Conservation (phyloP, 2,797 vertebrate genomes). For the Epinephelus malabaricus region DNA sequence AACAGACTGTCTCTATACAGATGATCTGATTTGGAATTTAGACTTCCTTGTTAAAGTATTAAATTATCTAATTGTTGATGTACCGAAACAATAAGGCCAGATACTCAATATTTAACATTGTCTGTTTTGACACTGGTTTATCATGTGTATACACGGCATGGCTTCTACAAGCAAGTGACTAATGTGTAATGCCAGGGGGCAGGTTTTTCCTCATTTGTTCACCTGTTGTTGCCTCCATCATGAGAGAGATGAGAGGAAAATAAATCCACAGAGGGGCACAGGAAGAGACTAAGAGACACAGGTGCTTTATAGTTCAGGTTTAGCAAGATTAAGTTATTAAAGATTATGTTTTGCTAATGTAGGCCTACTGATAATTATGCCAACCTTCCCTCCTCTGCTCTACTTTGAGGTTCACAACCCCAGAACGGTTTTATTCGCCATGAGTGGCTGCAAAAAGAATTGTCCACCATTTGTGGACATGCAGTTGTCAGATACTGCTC, state of each 20-base stretch:
- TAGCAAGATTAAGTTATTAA: constrained; percentile 7
- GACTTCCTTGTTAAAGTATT: constrained; percentile 3
- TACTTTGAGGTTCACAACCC: not conserved
- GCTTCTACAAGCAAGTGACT: not conserved
- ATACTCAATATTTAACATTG: not conserved
- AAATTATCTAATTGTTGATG: not conserved
- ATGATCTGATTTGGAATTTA: constrained; percentile 15
- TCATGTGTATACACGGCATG: too few relatives aligned
- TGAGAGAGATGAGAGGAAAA: not conserved
- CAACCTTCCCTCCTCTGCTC: not conserved
- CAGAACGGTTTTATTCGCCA: not conserved
- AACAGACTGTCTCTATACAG: not conserved
- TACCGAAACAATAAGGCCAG: not conserved
- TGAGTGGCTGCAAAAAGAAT: not conserved
- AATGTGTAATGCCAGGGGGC: not conserved
- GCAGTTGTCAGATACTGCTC: not conserved
- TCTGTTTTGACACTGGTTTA: not conserved
- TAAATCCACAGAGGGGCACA: not conserved
- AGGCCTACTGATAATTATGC: not conserved
- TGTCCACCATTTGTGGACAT: not conserved
- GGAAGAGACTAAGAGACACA: not conserved
- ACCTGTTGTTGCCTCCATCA: not conserved
- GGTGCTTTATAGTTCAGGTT: not conserved
- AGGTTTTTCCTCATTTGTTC: not conserved
- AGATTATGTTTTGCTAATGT: not conserved